phyloP scores from a whole-genome alignment of 2,797 vertebrate species.

The Gadopsis bispinosus region DNA sequence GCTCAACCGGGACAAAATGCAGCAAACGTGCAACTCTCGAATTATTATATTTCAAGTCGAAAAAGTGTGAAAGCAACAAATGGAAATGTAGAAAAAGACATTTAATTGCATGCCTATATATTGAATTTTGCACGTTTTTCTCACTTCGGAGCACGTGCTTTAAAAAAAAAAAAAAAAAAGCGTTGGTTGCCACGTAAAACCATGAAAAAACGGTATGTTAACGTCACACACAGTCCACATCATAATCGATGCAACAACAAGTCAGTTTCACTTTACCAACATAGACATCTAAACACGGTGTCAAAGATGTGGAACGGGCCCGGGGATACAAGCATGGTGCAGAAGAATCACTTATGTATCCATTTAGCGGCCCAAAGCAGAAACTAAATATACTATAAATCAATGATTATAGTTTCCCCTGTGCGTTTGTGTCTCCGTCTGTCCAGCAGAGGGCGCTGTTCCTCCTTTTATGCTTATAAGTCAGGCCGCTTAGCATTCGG shows the following conservation, averaged over 20 bases:
- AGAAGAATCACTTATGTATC: neutral
- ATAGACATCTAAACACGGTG: neutral
- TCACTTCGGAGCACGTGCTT: too few species aligned
- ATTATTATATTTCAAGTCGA: neutral
- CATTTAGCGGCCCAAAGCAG: neutral
- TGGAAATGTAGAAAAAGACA: too few species aligned
- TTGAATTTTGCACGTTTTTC: neutral
- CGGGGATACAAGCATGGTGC: neutral
- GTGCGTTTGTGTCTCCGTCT: neutral
- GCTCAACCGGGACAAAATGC: neutral
- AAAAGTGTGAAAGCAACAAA: too few species aligned
- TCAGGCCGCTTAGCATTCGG: neutral
- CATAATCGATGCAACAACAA: neutral
- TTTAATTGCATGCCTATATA: too few species aligned
- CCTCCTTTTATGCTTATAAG: neutral
- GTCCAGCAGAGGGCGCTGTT: slow-evolving; percentile 62
- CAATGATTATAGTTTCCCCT: too few species aligned
- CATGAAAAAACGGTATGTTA: too few species aligned
- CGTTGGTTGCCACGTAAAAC: too few species aligned
- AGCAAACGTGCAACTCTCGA: neutral
- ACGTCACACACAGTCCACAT: neutral
- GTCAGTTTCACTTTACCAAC: too few species aligned
- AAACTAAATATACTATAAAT: neutral
- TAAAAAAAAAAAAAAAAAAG: too few species aligned
- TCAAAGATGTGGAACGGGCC: neutral